Percentiles rank a stretch among this genome's conserved stretches.
phyloP scores from a whole-genome alignment of 2,888 invertebrate genomes.

The Drosophila emarginata region DNA sequence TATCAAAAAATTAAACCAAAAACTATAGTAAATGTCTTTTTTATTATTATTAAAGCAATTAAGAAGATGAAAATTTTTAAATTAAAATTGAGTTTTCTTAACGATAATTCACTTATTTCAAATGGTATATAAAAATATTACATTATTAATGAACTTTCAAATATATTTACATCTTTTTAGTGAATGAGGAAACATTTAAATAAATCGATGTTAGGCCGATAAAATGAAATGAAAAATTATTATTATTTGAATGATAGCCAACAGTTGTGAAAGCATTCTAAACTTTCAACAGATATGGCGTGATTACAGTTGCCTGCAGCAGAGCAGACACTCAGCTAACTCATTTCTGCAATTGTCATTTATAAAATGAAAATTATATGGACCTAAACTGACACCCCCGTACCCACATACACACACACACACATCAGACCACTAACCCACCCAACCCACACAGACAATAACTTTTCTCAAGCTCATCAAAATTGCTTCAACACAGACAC shows the following conservation, averaged over 20 bases:
- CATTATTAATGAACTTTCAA: background rate
- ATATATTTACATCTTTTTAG: background rate
- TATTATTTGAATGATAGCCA: constrained; percentile 25
- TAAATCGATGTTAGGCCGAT: background rate
- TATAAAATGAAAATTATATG: constrained; percentile 64
- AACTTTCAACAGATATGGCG: constrained; percentile 77
- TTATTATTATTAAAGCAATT: too few relatives aligned
- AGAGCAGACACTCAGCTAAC: constrained; percentile 29
- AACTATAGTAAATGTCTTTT: too few relatives aligned
- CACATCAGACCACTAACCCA: constrained; percentile 11
- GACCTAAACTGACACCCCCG: constrained; percentile 35
- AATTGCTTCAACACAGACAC: constrained; percentile 62
- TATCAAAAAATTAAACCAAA: too few relatives aligned
- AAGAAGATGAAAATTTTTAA: too few relatives aligned
- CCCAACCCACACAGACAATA: constrained; percentile 27
- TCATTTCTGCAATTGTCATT: constrained; percentile 64
- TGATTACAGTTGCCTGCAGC: constrained; percentile 71
- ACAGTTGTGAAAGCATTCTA: constrained; percentile 47
- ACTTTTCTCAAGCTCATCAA: constrained; percentile 70
- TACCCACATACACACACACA: constrained; percentile 20
- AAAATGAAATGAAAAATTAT: background rate
- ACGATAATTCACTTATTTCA: background rate
- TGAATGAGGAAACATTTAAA: background rate
- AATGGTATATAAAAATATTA: background rate
- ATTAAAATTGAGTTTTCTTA: background rate